Evolutionary conservation across 1,140 invertebrate species (phyloP), one percentile per base, ranked within the genome.

Genomic region (Sweltsa coloradensis): DNA sequence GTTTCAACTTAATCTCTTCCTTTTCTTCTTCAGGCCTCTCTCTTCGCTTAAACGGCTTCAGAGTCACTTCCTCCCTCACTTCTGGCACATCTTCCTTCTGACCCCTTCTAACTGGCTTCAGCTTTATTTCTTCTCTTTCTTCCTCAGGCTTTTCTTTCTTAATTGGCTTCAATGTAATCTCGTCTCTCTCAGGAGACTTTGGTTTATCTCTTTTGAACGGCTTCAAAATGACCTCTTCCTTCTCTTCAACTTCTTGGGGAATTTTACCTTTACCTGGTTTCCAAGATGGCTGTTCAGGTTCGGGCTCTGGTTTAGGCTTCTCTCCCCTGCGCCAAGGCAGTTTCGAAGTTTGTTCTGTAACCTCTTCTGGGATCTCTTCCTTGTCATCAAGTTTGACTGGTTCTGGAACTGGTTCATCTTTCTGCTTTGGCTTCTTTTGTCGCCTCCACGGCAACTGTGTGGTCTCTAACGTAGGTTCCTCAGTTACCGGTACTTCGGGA

Each of bases 251-350:
- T 13, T 29, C 51, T 43, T 47, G 45, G 37, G 45, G 24, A 41
- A 51, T 31, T 45, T 56, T 54, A n/a, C n/a, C n/a, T n/a, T n/a
- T n/a, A n/a, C n/a, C n/a, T n/a, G n/a, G n/a, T n/a, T n/a, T n/a
- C n/a, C n/a, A n/a, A n/a, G n/a, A n/a, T n/a, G n/a, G n/a, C n/a
- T n/a, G n/a, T n/a, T n/a, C n/a, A n/a, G n/a, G n/a, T n/a, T n/a
- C n/a, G n/a, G n/a, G n/a, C n/a, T n/a, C n/a, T n/a, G n/a, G n/a
- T 51, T 54, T 55, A 11, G 34, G 50, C 60, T 65, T 7, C 58
- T 59, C 44, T 59, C 59, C 49, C 60, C 41, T n/a, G 4, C 22
- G 41, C 41, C 41, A 43, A 0, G 41, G 41, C 18, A 43, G 13
- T n/a, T 6, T 5, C 18, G 19, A 14, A n/a, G n/a, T n/a, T n/a